Evolutionary conservation across 92 coral and sea anemone genomes (phyloP), one percentile per base, ranked within the genome.

Genomic region (Nematostella vectensis): DNA sequence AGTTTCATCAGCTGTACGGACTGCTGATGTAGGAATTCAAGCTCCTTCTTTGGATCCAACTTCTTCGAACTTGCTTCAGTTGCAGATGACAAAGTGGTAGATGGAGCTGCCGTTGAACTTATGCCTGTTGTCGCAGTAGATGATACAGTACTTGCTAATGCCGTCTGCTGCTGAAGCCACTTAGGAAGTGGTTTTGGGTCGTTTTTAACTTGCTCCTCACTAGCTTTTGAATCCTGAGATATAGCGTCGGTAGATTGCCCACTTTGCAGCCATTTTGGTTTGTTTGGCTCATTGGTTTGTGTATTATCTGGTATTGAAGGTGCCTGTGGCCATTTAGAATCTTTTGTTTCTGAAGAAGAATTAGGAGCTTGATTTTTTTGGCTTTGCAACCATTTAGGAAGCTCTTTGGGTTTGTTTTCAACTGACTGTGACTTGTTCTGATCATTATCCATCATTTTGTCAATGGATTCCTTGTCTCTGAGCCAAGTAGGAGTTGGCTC

Each of bases 1-100:
- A 91, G 80, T 39, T 85, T 74, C 55, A 77, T 70, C 47, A 91
- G 80, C 50, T 91, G 98, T 56, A 78, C 74, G 24, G 89, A 94
- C 60, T 91, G 98, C 42, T 63, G 63, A 47, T 76, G 80, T 21
- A 91, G 72, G 26, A 91, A 53, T 54, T 85, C 79, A 11, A 91
- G 77, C 69, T 91, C 91, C 57, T 70, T 55, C 29, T 76, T 68
- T 2, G 82, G 71, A 33, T 80, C 65, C 13, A 72, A 49, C 52
- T 80, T 87, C 8, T 59, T 36, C 36, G 72, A 61, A 45, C 56
- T 30, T 24, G 61, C 16, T 16, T 57, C 29, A 25, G 29, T 1
- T 43, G 54, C 18, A 12, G 62, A 48, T 15, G 50, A 49, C 16
- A 49, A 18, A 40, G 43, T 27, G 50, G 74, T 51, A n/a, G 56